These are phyloP conservation scores for Muscicapa adusta DNA, from an alignment of 2,113 vertebrate genomes.

Conservation along the genomic window DNA sequence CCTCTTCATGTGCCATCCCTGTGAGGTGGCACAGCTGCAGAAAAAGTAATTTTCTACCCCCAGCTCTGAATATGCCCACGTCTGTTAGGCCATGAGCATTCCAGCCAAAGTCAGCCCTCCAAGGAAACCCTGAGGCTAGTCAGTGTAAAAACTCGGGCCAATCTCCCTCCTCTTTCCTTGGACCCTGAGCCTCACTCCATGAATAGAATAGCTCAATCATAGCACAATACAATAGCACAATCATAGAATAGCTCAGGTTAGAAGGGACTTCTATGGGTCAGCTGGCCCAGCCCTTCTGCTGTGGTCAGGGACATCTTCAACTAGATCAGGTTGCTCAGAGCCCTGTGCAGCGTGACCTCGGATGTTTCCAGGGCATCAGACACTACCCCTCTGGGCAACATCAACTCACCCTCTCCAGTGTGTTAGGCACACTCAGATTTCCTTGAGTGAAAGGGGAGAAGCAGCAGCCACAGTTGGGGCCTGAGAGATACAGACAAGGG, in stretches of 20 bases:
- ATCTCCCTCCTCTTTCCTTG: neutral
- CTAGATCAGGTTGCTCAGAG: neutral
- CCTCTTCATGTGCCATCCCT: neutral
- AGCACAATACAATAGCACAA: no score
- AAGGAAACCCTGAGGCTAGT: neutral
- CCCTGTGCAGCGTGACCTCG: no score
- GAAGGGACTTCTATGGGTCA: neutral
- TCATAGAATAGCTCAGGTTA: no score
- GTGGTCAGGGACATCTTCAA: neutral
- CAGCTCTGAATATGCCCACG: neutral
- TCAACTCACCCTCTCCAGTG: accelerated
- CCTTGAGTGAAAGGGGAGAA: neutral
- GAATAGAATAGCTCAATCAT: no score
- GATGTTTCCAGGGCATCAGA: neutral
- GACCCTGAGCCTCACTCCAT: neutral
- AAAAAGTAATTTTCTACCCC: neutral
- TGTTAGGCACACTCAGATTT: neutral
- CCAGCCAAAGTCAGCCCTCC: neutral
- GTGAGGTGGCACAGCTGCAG: neutral
- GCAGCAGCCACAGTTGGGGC: accelerated
- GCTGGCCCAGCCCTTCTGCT: neutral
- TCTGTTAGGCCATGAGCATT: neutral
- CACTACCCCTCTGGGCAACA: neutral
- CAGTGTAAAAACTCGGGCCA: accelerated
- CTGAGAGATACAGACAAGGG: neutral